Percentiles rank a stretch among this genome's conserved stretches.
These are phyloP conservation scores for Lepilemur septentrionalis DNA, from an alignment of 2,797 vertebrate species.

Conservation along the genomic window DNA sequence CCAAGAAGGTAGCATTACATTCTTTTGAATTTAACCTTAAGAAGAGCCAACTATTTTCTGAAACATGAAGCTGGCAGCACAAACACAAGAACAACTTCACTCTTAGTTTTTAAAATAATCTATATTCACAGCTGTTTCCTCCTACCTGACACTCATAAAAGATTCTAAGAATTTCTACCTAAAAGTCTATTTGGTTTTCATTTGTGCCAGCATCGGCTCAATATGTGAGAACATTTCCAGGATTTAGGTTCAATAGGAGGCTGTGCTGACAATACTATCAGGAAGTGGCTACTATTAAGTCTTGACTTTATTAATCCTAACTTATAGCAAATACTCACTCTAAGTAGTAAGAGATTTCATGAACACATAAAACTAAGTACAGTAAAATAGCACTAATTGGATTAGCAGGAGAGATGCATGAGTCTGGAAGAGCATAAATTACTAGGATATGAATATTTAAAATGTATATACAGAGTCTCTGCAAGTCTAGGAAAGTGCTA, in stretches of 20 bases:
- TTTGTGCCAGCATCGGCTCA: not conserved
- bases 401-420: not conserved
- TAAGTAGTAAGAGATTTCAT: not conserved
- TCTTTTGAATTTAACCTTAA: not conserved
- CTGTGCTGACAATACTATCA: not conserved
- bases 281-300: not conserved
- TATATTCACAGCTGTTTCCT: slow-evolving; percentile 8
- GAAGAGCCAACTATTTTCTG: not conserved
- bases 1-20: not conserved
- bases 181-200: not conserved
- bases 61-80: not conserved
- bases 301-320: not conserved
- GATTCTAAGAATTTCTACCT: not conserved
- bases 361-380: not conserved
- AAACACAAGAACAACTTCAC: not conserved
- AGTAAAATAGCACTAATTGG: not conserved
- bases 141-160: not conserved
- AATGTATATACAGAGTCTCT: not conserved
- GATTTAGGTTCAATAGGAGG: not conserved
- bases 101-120: slow-evolving; percentile 38
- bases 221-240: not conserved
- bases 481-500: not conserved
- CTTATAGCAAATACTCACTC: not conserved
- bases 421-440: not conserved
- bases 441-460: not conserved